These are phyloP conservation scores for Yponomeuta sedellus DNA, from an alignment of 2,888 invertebrate genomes.

Conservation along the genomic window DNA sequence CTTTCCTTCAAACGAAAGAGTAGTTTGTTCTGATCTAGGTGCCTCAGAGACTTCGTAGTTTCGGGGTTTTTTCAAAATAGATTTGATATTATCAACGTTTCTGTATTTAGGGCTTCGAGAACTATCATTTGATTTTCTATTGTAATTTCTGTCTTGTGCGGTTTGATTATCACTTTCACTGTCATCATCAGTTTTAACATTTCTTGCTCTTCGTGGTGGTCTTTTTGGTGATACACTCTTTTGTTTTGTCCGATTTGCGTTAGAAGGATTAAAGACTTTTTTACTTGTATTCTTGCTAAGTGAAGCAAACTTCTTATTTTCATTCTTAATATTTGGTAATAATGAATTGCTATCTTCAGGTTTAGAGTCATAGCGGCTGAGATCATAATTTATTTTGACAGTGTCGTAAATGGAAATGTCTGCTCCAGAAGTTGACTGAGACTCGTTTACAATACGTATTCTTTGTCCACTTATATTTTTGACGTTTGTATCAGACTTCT, in stretches of 20 bases:
- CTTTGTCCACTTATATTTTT: slow-evolving; percentile 83
- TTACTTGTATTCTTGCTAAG: slow-evolving; percentile 55
- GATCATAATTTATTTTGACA: slow-evolving; percentile 55
- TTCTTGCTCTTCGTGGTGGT: slow-evolving; percentile 76
- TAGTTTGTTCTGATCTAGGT: slow-evolving; percentile 37
- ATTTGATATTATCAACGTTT: slow-evolving; percentile 71
- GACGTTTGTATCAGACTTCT: slow-evolving; percentile 68
- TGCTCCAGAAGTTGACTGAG: slow-evolving; percentile 50
- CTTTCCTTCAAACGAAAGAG: slow-evolving; percentile 42
- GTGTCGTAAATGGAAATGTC: slow-evolving; percentile 67
- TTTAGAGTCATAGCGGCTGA: slow-evolving; percentile 60
- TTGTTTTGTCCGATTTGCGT: slow-evolving; percentile 56
- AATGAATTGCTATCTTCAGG: slow-evolving; percentile 46
- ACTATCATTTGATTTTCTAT: slow-evolving; percentile 42
- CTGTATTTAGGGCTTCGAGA: slow-evolving; percentile 47
- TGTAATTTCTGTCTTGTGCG: slow-evolving; percentile 46
- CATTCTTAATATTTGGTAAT: slow-evolving; percentile 67
- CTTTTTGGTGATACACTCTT: slow-evolving; percentile 78
- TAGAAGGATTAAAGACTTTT: slow-evolving; percentile 45
- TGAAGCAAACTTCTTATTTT: slow-evolving; percentile 52
- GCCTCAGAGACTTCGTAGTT: slow-evolving; percentile 48
- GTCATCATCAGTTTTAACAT: slow-evolving; percentile 65
- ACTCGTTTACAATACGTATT: slow-evolving; percentile 78
- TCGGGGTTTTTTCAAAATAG: slow-evolving; percentile 77
- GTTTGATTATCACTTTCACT: slow-evolving; percentile 70